Base-by-base conservation (phyloP, 2,113 vertebrate species). In the Rhipidura dahli region DNA sequence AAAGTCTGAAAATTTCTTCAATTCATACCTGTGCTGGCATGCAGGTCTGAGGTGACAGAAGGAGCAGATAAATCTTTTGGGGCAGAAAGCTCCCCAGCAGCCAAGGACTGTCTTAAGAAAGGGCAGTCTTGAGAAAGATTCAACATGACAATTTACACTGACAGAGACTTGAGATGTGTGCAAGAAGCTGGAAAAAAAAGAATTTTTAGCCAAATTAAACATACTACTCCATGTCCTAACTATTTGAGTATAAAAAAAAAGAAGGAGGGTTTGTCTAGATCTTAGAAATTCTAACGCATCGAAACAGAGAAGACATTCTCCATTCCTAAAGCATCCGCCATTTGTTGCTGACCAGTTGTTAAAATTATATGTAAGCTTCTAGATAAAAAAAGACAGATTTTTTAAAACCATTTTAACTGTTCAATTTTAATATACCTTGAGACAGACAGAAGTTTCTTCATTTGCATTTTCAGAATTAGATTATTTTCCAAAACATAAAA, bases 1-100 rank as follows among this genome's bases (percentile, higher is more conserved):
- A 78, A 93, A 86, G 59, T 73, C 83, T 71, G 69, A 89, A 92
- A 92, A 81, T 31, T 90, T 85, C 83, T 91, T 87, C 49, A 70
- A 7, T 80, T 94, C 71, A 66, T 16, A 39, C 45, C 59, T 83
- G 50, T 26, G 27, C 50, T 92, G 37, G 54, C 47, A 44, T 8
- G 3, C 13, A 88, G 49, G 66, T 86, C 90, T 92, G 88, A 83
- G 54, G 66, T 70, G 68, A 83, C 45, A 39, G 39, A 13, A 94
- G 59, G 20, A 92, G 45, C 9, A 88, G 54, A 88, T 44, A 83
- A 57, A 95, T 66, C 66, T 90, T 80, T 57, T 2, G 66, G 50
- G 35, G 37, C 45, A 88, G 42, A 90, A 90, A 90, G 37, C 11
- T 40, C n/a, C 76, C 33, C 24, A 3, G 61, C 42, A 87, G 56